Evolutionary conservation across 2,888 invertebrate species (phyloP), one percentile per base, ranked within the genome.

Genomic region (Rhopalosiphum nymphaeae): DNA sequence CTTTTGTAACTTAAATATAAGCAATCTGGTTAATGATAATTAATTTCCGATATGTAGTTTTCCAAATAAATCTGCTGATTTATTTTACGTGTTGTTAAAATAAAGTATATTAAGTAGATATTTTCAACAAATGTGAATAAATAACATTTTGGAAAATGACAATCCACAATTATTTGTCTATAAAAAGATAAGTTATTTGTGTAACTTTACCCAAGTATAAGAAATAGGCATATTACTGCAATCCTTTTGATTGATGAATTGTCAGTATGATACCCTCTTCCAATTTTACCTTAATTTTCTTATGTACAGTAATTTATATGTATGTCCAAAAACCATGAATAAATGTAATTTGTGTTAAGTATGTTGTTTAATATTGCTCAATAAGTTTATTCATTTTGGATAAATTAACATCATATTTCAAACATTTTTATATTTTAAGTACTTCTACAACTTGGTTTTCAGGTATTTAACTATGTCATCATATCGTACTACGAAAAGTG

Each of bases 401-500:
- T 21, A 16, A 42, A 78, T 3, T 26, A 13, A 44, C 26, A 11
- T 29, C 44, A 85, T 44, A 85, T 21, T 13, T 26, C 1, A 46
- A 49, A 21, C 53, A 53, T 53, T 44, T 46, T 44, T 11, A 11
- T 44, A 26, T 26, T 85, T 25, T 13, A 44, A 85, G 1, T 85
- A 44, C 44, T 42, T 44, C 25, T 3, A 85, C 26, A 26, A 29
- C 29, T 85, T 91, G 29, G 53, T 87, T 89, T 89, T 89, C 84
- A 93, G 89, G 53, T 89, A 93, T 84, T 29, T 89, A 44, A 29
- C 29, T 1, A 94, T 94, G 93, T 90, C 93, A 44, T 90, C 93
- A 26, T 94, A 94, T 67, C 93, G 93, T 42, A 85, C 93, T 57
- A 29, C 93, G 3, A 94, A 94, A 13, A 94, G 90, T 61, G 61